A percentile compares a stretch with the other conserved stretches of the same genome.
Evolutionary conservation across 1,140 invertebrate species (phyloP).

Genomic region (Chironomus tepperi): DNA sequence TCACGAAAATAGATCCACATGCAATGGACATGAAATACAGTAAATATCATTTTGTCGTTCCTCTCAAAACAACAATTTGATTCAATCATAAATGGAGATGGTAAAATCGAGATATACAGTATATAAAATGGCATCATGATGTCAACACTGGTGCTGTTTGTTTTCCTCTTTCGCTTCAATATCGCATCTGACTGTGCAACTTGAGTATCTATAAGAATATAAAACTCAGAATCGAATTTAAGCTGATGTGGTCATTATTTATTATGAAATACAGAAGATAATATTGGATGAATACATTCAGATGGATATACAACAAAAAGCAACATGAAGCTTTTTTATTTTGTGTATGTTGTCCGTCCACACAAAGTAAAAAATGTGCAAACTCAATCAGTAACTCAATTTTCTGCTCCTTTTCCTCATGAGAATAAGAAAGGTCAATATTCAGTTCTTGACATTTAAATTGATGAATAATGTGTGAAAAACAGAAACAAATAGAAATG

Average conservation of each 20-base stretch:
- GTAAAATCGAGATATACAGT: background rate
- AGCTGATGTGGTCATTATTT: background rate
- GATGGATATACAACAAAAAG: background rate
- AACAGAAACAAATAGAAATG: background rate
- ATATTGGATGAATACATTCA: background rate
- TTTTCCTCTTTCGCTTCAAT: background rate
- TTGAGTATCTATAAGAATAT: too few species aligned
- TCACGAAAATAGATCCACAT: too few species aligned
- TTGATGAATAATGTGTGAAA: background rate
- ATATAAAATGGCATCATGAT: background rate
- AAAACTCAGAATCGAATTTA: too few species aligned
- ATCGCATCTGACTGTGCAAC: background rate
- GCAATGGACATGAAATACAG: too few species aligned
- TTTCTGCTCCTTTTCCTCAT: background rate
- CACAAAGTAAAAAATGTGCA: background rate
- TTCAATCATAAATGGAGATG: background rate
- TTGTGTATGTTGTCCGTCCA: too few species aligned
- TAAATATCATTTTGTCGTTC: too few species aligned
- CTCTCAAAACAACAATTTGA: background rate
- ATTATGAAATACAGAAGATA: background rate
- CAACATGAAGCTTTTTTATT: too few species aligned
- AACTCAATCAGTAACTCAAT: constrained; percentile 1
- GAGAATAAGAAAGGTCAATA: background rate
- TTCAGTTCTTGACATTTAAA: background rate
- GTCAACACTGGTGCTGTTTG: background rate